Percentiles rank a stretch among this genome's conserved stretches.
Evolutionary conservation across 1,140 invertebrate species (phyloP).

Genomic region (Neodiprion lecontei): DNA sequence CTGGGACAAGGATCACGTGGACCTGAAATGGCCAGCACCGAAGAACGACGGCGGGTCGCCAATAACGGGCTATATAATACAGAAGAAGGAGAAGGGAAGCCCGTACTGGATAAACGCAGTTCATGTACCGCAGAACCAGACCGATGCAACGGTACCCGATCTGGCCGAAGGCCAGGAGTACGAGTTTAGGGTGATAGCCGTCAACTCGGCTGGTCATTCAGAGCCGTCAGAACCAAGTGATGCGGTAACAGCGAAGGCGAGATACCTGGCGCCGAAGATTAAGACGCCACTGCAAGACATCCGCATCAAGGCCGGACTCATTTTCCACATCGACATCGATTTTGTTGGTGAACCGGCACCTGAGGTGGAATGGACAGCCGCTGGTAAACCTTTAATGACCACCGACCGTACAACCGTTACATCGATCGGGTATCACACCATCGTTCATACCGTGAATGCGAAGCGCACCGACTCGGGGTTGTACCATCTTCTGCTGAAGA

Average conservation of each 20-base stretch:
- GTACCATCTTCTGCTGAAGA: conserved; percentile 83
- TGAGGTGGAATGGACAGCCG: conserved; percentile 84
- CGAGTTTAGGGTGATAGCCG: conserved; percentile 94
- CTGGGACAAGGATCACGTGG: conserved; percentile 93
- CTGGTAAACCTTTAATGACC: conserved; percentile 73
- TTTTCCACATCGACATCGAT: conserved; percentile 91
- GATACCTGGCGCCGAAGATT: conserved; percentile 90
- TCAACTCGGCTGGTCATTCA: conserved; percentile 94
- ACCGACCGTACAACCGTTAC: conserved; percentile 87
- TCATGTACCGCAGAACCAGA: conserved; percentile 82
- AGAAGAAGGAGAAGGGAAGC: conserved; percentile 94
- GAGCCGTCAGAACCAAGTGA: conserved; percentile 94
- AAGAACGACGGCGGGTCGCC: conserved; percentile 90
- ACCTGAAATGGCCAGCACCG: conserved; percentile 87
- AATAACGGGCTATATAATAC: conserved; percentile 91
- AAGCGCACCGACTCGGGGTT: conserved; percentile 84
- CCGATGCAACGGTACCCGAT: conserved; percentile 82
- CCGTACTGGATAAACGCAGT: conserved; percentile 90
- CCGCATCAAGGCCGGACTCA: conserved; percentile 89
- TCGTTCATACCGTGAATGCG: conserved; percentile 89
- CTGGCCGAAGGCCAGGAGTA: conserved; percentile 94
- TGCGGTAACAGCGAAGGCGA: conserved; percentile 83
- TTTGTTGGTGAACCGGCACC: conserved; percentile 91
- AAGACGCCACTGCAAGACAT: conserved; percentile 87
- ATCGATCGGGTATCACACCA: conserved; percentile 89